Conservation (phyloP, 2,888 invertebrate species). For the Synergus gifuensis region DNA sequence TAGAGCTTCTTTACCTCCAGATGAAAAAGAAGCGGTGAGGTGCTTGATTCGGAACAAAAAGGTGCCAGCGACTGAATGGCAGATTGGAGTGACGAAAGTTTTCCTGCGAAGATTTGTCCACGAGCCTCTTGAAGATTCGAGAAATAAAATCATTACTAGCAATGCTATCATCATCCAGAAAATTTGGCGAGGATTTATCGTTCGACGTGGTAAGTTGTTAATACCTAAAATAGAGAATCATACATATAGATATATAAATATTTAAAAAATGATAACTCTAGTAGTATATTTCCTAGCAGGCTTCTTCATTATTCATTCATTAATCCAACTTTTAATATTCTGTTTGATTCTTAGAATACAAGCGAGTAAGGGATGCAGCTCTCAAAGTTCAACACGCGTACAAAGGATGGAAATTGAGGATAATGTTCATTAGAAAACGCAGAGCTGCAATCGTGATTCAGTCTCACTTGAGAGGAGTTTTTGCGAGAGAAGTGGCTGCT, state of each 20-base stretch:
- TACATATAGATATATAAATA: too few relatives aligned
- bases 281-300: background rate
- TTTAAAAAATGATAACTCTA: slow-evolving; percentile 8
- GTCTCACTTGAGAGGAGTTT: slow-evolving; percentile 91
- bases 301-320: slow-evolving; percentile 27
- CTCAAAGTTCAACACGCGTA: slow-evolving; percentile 90
- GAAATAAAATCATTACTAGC: slow-evolving; percentile 84
- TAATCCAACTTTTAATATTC: slow-evolving; percentile 33
- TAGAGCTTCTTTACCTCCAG: slow-evolving; percentile 66
- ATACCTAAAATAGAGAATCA: background rate
- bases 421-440: slow-evolving; percentile 88
- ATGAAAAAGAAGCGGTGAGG: slow-evolving; percentile 77
- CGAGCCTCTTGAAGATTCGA: slow-evolving; percentile 89
- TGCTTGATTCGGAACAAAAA: slow-evolving; percentile 82
- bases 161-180: slow-evolving; percentile 89
- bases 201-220: slow-evolving; percentile 79
- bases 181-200: slow-evolving; percentile 83
- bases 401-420: slow-evolving; percentile 90
- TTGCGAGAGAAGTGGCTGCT: slow-evolving; percentile 92
- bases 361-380: slow-evolving; percentile 83
- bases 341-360: slow-evolving; percentile 79
- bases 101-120: slow-evolving; percentile 90
- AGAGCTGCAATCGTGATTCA: slow-evolving; percentile 92
- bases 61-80: slow-evolving; percentile 89
- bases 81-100: slow-evolving; percentile 91